Conservation (phyloP, 35 echinoderm and acorn worm genomes). For the Stichopus chloronotus region DNA sequence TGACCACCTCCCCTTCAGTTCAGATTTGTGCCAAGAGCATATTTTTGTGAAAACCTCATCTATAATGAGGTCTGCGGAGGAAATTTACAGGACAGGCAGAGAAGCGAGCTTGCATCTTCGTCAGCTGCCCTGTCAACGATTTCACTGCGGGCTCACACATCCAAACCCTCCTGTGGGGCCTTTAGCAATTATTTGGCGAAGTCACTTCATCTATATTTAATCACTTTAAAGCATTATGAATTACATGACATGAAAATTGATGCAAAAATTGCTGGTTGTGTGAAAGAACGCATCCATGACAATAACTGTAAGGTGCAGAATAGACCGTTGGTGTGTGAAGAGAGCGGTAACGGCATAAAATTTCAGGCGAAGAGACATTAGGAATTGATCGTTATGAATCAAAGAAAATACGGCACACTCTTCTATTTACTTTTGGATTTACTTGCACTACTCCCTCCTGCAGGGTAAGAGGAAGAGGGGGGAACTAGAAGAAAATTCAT, state of each 20-base stretch:
- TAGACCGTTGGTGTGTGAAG: too few species aligned
- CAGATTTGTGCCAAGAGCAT: background rate
- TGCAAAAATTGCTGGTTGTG: background rate
- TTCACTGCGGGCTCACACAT: too few species aligned
- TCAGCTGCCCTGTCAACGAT: background rate
- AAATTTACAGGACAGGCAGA: background rate
- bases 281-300: background rate
- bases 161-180: background rate
- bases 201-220: slow-evolving; percentile 8
- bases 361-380: too few species aligned
- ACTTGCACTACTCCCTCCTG: too few species aligned
- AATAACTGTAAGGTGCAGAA: background rate
- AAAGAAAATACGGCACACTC: too few species aligned
- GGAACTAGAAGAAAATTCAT: too few species aligned
- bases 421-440: too few species aligned
- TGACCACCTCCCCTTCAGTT: slow-evolving; percentile 36
- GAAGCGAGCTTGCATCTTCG: background rate
- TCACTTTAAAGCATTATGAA: background rate
- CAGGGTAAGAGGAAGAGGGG: too few species aligned
- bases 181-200: background rate
- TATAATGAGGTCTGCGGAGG: background rate
- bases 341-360: too few species aligned
- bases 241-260: background rate
- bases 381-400: too few species aligned
- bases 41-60: background rate